phyloP scores from a whole-genome alignment of 2,888 invertebrate genomes.

The Heliconius ismenius region DNA sequence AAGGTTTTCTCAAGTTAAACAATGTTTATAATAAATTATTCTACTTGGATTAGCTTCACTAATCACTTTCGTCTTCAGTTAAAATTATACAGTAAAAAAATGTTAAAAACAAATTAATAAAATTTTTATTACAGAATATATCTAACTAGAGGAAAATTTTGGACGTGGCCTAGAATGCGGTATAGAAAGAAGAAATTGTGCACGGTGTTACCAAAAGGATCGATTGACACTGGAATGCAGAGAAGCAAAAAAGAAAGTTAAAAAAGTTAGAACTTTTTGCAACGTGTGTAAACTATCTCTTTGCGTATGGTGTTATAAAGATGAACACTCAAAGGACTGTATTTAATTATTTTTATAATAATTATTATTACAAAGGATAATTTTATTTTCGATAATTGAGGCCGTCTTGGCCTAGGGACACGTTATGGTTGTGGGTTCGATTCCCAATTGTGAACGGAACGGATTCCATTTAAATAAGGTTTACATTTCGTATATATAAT shows the following conservation, averaged over 20 bases:
- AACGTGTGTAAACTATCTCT: slow-evolving; percentile 46
- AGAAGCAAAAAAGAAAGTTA: slow-evolving; percentile 45
- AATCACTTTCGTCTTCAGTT: no score
- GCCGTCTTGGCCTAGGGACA: no score
- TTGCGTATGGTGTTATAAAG: slow-evolving; percentile 44
- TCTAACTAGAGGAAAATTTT: background rate
- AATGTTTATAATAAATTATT: no score
- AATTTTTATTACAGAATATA: no score
- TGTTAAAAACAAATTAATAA: no score
- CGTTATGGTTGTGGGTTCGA: no score
- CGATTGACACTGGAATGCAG: slow-evolving; percentile 44
- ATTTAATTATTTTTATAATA: background rate
- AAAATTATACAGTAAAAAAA: no score
- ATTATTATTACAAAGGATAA: background rate
- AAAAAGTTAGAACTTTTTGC: slow-evolving; percentile 46
- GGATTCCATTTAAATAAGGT: no score
- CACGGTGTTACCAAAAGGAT: slow-evolving; percentile 49
- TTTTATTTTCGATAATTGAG: background rate
- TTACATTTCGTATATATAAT: no score
- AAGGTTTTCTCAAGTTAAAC: no score
- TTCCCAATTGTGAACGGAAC: no score
- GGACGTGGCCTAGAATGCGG: slow-evolving; percentile 48
- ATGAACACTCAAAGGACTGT: background rate
- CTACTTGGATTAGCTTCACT: no score
- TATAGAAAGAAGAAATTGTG: slow-evolving; percentile 50